phyloP scores from a whole-genome alignment of 2,797 vertebrate genomes.

The Clangula hyemalis region DNA sequence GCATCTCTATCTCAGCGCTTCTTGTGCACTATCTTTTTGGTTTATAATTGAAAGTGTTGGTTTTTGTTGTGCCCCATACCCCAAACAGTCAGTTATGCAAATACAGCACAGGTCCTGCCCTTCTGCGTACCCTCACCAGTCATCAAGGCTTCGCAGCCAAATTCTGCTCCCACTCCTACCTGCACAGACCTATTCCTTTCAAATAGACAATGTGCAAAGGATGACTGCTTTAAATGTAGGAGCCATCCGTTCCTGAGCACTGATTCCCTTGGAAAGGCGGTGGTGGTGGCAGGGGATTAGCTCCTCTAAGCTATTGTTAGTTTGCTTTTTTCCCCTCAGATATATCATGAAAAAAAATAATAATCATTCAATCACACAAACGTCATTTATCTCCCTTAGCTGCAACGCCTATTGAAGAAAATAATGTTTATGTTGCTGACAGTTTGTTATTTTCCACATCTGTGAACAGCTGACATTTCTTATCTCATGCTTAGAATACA shows the following conservation, averaged over 20 bases:
- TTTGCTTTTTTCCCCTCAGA: not conserved
- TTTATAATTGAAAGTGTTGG: not conserved
- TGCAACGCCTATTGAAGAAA: not conserved
- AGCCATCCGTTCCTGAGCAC: not conserved
- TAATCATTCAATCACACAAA: not conserved
- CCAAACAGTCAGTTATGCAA: constrained; percentile 25
- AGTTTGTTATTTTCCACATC: not conserved
- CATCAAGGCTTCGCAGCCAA: constrained; percentile 35
- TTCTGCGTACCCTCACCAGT: constrained; percentile 8
- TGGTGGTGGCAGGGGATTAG: no score
- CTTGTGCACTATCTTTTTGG: not conserved
- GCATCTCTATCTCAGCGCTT: not conserved
- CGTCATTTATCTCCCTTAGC: not conserved
- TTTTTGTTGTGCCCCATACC: not conserved
- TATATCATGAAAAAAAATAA: not conserved
- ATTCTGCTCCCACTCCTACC: not conserved
- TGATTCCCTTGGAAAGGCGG: not conserved
- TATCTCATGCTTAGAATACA: not conserved
- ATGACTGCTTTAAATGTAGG: not conserved
- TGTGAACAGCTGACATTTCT: not conserved
- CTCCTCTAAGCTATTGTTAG: not conserved
- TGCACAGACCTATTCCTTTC: constrained; percentile 51
- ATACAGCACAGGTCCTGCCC: not conserved
- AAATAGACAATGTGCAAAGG: not conserved
- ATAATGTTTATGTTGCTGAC: not conserved